Base-by-base conservation (phyloP, 2,797 vertebrate genomes). In the Poeciliopsis infans region DNA sequence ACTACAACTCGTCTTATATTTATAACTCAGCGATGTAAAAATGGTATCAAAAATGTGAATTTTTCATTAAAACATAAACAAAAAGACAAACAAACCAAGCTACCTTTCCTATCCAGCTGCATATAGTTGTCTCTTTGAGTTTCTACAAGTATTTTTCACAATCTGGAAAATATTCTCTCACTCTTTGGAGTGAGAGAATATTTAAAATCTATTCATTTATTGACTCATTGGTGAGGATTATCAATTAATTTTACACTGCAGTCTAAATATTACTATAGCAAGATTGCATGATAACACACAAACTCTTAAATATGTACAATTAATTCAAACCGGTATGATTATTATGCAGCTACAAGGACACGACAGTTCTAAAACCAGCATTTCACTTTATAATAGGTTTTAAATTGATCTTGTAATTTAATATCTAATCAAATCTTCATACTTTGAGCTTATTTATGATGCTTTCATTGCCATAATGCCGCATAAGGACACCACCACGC, bases 391-490 rank as follows among this genome's bases (percentile, higher is more conserved):
- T 15, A 45, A 10, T 25, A 45, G 25, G 43, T 36, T 64, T 46
- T 46, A 15, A 45, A 43, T 43, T 10, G 12, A 0, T 43, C 33
- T 12, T 71, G 64, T 72, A 69, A 74, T 72, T 45, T 55, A 79
- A 28, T 81, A 74, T 79, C 78, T 83, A 39, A 4, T 76, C 82
- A 28, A 49, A 68, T 71, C 51, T 76, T 83, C 51, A 83, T 71
- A 57, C 51, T 76, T 79, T 74, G 68, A 41, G 57, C 72, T 87
- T 78, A 85, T 92, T 83, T 89, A 76, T 72, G 76, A 83, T 76
- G 72, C 76, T 79, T 83, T 73, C 78, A 59, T 31, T 79, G 66
- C 77, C 72, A 78, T 71, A 85, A 85, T 80, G 79, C 88, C 82
- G 82, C 84, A 77, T 31, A 66, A 81, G 64, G 81, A 79, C 39